Evolutionary conservation across 2,888 invertebrate species (phyloP).

Genomic region (Physocephala rufipes): DNA sequence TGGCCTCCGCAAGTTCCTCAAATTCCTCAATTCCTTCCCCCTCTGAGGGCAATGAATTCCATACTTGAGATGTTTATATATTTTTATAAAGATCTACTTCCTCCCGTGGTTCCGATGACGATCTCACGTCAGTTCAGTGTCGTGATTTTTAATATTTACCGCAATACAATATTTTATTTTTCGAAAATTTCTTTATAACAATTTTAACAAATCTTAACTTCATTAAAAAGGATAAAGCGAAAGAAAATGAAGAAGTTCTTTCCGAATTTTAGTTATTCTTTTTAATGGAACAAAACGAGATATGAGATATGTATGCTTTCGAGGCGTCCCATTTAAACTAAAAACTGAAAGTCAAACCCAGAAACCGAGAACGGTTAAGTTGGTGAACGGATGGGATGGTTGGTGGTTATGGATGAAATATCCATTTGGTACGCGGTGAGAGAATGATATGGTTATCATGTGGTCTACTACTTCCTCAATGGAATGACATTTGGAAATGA

Average conservation of each 20-base stretch:
- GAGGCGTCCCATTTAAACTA: constrained; percentile 13
- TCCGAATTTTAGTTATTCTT: neutral
- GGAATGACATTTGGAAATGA: too few species aligned
- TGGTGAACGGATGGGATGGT: neutral
- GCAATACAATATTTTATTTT: too few species aligned
- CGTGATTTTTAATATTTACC: too few species aligned
- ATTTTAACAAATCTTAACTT: too few species aligned
- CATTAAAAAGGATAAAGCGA: too few species aligned
- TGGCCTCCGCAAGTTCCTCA: constrained; percentile 21
- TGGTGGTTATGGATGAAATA: neutral
- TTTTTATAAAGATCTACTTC: too few species aligned
- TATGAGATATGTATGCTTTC: constrained; percentile 9
- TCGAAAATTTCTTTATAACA: too few species aligned
- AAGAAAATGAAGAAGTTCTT: neutral
- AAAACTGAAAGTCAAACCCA: neutral
- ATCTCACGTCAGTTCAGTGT: too few species aligned
- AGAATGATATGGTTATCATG: neutral
- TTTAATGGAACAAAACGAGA: neutral
- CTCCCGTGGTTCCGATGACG: too few species aligned
- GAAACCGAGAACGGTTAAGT: neutral
- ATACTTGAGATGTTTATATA: too few species aligned
- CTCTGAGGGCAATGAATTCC: neutral
- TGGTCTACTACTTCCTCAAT: too few species aligned
- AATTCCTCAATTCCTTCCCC: constrained; percentile 15
- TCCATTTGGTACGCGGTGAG: neutral